These are phyloP conservation scores for Streptopelia turtur DNA, from an alignment of 2,797 vertebrate species.

Conservation along the genomic window DNA sequence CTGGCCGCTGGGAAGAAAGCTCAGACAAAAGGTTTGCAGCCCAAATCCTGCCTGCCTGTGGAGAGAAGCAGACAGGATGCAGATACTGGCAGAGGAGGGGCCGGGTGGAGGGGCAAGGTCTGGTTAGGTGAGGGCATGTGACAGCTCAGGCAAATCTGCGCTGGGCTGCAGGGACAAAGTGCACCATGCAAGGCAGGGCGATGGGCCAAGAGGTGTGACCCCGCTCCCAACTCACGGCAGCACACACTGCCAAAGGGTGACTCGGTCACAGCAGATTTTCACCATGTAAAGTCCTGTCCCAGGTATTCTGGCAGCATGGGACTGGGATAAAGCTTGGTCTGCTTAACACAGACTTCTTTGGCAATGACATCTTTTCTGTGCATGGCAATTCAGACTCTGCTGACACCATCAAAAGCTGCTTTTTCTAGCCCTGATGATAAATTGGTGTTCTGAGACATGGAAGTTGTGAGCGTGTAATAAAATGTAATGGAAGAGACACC, in stretches of 20 bases:
- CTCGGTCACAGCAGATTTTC: background rate
- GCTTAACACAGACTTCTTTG: background rate
- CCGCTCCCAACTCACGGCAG: accelerated
- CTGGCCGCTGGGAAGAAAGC: background rate
- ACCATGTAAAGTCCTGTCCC: background rate
- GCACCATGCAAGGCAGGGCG: accelerated
- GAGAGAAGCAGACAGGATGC: background rate
- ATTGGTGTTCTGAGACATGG: background rate
- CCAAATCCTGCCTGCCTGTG: background rate
- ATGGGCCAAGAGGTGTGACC: background rate
- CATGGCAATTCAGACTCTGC: background rate
- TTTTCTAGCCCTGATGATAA: background rate
- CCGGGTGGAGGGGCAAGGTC: background rate
- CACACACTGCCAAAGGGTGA: accelerated
- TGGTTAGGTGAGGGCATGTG: background rate
- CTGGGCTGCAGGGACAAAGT: background rate
- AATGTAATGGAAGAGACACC: background rate
- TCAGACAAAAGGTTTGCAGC: background rate
- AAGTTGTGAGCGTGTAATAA: background rate
- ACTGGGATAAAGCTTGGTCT: background rate
- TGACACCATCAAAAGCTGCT: background rate
- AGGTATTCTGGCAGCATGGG: background rate
- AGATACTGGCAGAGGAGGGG: background rate
- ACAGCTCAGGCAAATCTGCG: accelerated
- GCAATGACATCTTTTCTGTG: background rate